A percentile compares a stretch with the other conserved stretches of the same genome.
Conservation (phyloP, 2,113 vertebrate species). For the Fulmarus glacialis region DNA sequence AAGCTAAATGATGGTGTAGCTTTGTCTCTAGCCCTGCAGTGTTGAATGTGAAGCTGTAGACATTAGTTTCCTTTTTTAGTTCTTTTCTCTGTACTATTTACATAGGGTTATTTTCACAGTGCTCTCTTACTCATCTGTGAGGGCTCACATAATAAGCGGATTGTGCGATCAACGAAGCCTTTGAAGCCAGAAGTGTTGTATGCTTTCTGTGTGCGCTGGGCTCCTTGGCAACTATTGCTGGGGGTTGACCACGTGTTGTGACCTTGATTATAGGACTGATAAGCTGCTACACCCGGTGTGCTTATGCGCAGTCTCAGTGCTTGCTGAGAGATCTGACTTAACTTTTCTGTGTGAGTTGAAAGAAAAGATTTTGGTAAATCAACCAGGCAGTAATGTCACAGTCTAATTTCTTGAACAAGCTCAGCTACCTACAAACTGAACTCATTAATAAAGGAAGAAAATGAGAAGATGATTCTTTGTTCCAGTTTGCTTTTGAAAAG, state of each 20-base stretch:
- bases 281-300: background rate
- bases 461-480: background rate
- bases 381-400: background rate
- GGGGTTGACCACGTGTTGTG: background rate
- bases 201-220: background rate
- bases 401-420: slow-evolving; percentile 12
- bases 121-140: slow-evolving; percentile 2
- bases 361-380: slow-evolving; percentile 1
- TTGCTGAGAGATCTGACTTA: background rate
- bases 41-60: background rate
- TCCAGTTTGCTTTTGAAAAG: background rate
- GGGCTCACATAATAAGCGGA: slow-evolving; percentile 1
- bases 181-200: slow-evolving; percentile 24
- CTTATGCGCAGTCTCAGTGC: background rate
- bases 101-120: slow-evolving; percentile 21
- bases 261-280: slow-evolving; percentile 31
- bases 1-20: background rate
- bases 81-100: background rate
- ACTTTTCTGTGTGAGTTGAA: background rate
- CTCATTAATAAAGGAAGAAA: slow-evolving; percentile 7
- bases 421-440: background rate
- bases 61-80: slow-evolving; percentile 34
- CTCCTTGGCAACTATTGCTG: slow-evolving; percentile 4
- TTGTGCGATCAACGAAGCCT: background rate
- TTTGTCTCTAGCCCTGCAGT: background rate